Evolutionary conservation across 2,113 vertebrate species (phyloP).

Genomic region (Indicator indicator): DNA sequence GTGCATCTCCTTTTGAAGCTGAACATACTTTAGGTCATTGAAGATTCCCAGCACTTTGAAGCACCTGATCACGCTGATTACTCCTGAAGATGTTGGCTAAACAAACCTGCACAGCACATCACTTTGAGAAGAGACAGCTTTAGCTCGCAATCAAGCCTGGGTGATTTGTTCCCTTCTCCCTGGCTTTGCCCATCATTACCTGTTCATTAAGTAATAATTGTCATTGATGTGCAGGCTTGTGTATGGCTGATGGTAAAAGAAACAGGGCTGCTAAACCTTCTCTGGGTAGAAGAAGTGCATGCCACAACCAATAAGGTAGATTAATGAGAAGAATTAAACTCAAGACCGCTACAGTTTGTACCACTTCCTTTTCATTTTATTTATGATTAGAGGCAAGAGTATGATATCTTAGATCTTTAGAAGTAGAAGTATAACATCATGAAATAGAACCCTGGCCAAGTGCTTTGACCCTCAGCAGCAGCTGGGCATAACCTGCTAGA

Average conservation of each 20-base stretch:
- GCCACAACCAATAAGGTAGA: slow-evolving; percentile 52
- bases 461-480: not conserved
- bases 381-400: slow-evolving; percentile 21
- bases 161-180: slow-evolving; percentile 76
- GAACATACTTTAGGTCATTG: not conserved
- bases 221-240: slow-evolving; percentile 79
- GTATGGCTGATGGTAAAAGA: slow-evolving; percentile 67
- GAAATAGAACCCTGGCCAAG: not conserved
- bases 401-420: not conserved
- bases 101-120: not conserved
- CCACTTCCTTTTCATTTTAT: slow-evolving; percentile 49
- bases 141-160: slow-evolving; percentile 48
- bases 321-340: slow-evolving; percentile 67
- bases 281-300: slow-evolving; percentile 71
- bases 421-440: not conserved
- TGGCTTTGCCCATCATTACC: slow-evolving; percentile 69
- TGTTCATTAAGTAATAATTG: slow-evolving; percentile 86
- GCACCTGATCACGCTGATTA: slow-evolving; percentile 11
- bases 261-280: slow-evolving; percentile 69
- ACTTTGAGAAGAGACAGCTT: slow-evolving; percentile 10
- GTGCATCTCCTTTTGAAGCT: not conserved
- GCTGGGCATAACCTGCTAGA: not conserved
- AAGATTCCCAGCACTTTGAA: not conserved
- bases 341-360: slow-evolving; percentile 7
- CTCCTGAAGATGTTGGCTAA: slow-evolving; percentile 29